Evolutionary conservation across 2,113 vertebrate species (phyloP).

Genomic region (Grammomys surdaster): DNA sequence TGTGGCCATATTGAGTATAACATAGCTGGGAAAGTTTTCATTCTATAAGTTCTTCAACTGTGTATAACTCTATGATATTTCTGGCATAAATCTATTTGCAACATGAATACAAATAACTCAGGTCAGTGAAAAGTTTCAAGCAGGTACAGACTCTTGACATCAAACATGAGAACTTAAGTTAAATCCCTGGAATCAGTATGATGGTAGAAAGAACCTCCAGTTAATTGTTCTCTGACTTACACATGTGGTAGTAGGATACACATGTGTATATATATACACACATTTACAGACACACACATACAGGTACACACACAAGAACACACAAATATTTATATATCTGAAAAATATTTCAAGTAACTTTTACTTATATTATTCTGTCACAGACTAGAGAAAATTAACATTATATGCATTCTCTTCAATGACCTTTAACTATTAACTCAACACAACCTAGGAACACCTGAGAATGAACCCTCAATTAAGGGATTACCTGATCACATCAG

Average conservation of each 20-base stretch:
- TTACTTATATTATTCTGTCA: neutral
- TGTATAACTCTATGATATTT: neutral
- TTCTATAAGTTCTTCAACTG: neutral
- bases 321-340: neutral
- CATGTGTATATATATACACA: too few species aligned
- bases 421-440: neutral
- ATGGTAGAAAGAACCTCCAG: neutral
- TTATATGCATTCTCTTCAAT: neutral
- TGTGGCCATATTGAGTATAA: neutral
- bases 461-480: neutral
- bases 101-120: neutral
- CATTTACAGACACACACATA: neutral
- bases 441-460: neutral
- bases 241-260: neutral
- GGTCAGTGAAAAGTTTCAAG: neutral
- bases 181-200: too few species aligned
- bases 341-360: neutral
- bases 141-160: neutral
- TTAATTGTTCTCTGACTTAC: neutral
- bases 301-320: too few species aligned
- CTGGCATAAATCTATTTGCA: neutral
- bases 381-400: neutral
- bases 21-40: slow-evolving; percentile 13
- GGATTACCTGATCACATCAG: neutral
- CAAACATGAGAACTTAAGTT: neutral